Evolutionary conservation across 2,113 vertebrate genomes (phyloP).

Genomic region (Dipodomys stephensi): DNA sequence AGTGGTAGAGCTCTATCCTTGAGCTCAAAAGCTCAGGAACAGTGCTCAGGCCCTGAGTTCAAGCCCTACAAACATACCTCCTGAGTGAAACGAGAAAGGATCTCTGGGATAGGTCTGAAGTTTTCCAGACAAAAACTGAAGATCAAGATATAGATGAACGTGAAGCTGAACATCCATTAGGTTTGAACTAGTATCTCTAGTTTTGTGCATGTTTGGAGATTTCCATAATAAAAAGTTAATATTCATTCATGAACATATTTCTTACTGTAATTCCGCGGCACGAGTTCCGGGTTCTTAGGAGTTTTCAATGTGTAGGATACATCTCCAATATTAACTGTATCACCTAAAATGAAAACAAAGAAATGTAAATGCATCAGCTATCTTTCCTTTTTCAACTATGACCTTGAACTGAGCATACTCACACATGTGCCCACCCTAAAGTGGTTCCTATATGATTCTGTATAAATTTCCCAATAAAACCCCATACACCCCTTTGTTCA

Average conservation of each 20-base stretch:
- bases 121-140: neutral
- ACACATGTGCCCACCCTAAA: neutral
- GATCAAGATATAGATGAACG: neutral
- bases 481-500: neutral
- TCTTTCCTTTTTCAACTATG: neutral
- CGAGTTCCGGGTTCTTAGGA: constrained; percentile 94
- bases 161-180: neutral
- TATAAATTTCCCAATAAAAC: neutral
- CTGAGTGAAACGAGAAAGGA: neutral
- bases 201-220: neutral
- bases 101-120: neutral
- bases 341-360: constrained; percentile 88
- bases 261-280: constrained; percentile 97
- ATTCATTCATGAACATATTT: constrained; percentile 48
- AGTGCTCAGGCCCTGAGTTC: too few relatives aligned
- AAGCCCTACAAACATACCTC: neutral
- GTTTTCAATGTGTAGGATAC: constrained; percentile 93
- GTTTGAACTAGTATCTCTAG: neutral
- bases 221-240: constrained; percentile 28
- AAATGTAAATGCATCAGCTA: constrained; percentile 19
- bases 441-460: neutral
- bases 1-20: too few relatives aligned
- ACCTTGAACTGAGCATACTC: neutral
- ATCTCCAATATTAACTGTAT: constrained; percentile 96
- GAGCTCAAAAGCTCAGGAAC: too few relatives aligned